Conservation (phyloP, 2,113 vertebrate genomes). For the Boleophthalmus pectinirostris region DNA sequence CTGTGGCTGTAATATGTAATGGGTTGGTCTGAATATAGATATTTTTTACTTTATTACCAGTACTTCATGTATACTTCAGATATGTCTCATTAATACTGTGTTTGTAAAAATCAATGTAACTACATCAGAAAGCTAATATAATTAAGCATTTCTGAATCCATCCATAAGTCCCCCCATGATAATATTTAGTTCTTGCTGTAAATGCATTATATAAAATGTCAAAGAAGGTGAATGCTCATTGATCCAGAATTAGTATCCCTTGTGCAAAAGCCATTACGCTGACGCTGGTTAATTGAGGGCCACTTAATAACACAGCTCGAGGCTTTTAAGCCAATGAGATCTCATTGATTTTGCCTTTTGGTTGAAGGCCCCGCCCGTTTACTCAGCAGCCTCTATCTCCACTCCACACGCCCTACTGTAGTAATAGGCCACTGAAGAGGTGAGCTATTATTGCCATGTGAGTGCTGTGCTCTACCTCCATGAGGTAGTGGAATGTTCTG, state of each 20-base stretch:
- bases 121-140: background rate
- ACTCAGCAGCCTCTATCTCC: slow-evolving; percentile 45
- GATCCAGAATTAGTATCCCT: slow-evolving; percentile 35
- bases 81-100: no score
- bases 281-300: slow-evolving; percentile 64
- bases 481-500: slow-evolving; percentile 62
- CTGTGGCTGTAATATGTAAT: background rate
- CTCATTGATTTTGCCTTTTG: slow-evolving; percentile 68
- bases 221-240: slow-evolving; percentile 19
- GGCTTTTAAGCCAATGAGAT: slow-evolving; percentile 76
- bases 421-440: slow-evolving; percentile 55
- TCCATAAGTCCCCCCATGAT: background rate
- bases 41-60: no score
- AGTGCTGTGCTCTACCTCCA: slow-evolving; percentile 33
- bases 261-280: slow-evolving; percentile 34
- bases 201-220: slow-evolving; percentile 24
- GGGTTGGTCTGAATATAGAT: no score
- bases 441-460: slow-evolving; percentile 49
- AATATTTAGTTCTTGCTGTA: background rate
- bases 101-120: no score
- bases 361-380: slow-evolving; percentile 37
- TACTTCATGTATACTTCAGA: no score
- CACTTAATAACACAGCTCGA: slow-evolving; percentile 62
- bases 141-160: background rate
- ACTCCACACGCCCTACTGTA: slow-evolving; percentile 36